These are phyloP conservation scores for Forbesichthys papilliferus DNA, from an alignment of 2,113 vertebrate genomes.

Conservation along the genomic window DNA sequence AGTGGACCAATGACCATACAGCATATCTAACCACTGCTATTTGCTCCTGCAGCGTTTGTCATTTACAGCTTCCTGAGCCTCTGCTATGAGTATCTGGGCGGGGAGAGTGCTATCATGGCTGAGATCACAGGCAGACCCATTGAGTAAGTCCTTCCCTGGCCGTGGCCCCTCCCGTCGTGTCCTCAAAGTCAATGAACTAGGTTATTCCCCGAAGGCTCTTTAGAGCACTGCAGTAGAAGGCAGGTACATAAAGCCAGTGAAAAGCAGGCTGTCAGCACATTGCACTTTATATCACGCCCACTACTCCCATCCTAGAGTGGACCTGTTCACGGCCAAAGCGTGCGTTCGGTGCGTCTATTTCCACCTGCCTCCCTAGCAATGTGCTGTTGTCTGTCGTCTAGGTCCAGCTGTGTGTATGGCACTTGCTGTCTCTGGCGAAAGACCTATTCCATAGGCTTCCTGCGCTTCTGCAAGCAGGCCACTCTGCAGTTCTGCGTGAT, in stretches of 20 bases:
- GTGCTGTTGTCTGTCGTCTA: conserved; percentile 53
- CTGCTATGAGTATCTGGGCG: conserved; percentile 94
- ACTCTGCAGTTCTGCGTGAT: conserved; percentile 99
- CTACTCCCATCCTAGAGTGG: no score
- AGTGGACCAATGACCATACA: no score
- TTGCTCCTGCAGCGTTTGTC: conserved; percentile 82
- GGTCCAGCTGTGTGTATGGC: conserved; percentile 94
- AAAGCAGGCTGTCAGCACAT: no score
- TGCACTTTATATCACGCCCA: no score
- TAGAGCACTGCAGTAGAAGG: no score
- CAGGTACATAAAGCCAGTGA: no score
- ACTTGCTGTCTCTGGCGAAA: conserved; percentile 97
- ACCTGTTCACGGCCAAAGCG: no score
- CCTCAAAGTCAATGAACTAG: no score
- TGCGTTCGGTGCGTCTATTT: background rate
- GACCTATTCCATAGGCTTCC: conserved; percentile 93
- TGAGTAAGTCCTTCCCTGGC: conserved; percentile 74
- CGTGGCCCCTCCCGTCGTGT: no score
- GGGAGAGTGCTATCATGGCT: conserved; percentile 95
- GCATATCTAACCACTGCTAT: background rate
- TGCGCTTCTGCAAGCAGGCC: conserved; percentile 97
- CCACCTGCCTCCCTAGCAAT: background rate
- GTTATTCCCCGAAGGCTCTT: background rate
- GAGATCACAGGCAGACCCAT: conserved; percentile 93
- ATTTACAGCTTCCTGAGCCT: conserved; percentile 97